These are phyloP conservation scores for Eupithecia dodoneata DNA, from an alignment of 2,888 invertebrate genomes.

Conservation along the genomic window DNA sequence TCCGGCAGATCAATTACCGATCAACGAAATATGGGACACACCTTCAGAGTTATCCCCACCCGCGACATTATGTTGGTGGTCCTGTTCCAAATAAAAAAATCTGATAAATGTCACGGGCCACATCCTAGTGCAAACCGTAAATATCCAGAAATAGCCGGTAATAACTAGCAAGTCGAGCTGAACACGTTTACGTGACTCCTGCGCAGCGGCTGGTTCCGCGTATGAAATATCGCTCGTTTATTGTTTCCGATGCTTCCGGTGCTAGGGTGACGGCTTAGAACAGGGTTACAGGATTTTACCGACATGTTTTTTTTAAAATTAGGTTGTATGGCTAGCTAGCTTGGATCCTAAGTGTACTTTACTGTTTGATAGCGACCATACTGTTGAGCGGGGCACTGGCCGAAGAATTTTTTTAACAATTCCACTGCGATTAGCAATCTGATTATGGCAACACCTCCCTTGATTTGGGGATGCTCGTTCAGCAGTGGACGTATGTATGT, in stretches of 20 bases:
- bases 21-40: background rate
- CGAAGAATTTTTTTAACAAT: too few relatives aligned
- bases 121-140: constrained; percentile 15
- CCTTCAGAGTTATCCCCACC: background rate
- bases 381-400: too few relatives aligned
- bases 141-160: constrained; percentile 28
- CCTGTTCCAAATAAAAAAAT: background rate
- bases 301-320: background rate
- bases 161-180: constrained; percentile 26
- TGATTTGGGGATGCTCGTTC: too few relatives aligned
- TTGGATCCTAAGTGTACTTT: too few relatives aligned
- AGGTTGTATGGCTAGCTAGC: too few relatives aligned
- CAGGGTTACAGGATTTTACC: background rate
- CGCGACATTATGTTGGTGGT: background rate
- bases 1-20: background rate
- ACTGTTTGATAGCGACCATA: too few relatives aligned
- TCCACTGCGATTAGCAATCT: too few relatives aligned
- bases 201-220: constrained; percentile 47
- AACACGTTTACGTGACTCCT: constrained; percentile 53
- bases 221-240: constrained; percentile 63
- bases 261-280: constrained; percentile 45
- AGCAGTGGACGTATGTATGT: too few relatives aligned
- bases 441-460: too few relatives aligned
- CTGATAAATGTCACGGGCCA: background rate
- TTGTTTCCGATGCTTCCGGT: constrained; percentile 66